Evolutionary conservation across 2,113 vertebrate genomes (phyloP).

Genomic region (Rana temporaria): DNA sequence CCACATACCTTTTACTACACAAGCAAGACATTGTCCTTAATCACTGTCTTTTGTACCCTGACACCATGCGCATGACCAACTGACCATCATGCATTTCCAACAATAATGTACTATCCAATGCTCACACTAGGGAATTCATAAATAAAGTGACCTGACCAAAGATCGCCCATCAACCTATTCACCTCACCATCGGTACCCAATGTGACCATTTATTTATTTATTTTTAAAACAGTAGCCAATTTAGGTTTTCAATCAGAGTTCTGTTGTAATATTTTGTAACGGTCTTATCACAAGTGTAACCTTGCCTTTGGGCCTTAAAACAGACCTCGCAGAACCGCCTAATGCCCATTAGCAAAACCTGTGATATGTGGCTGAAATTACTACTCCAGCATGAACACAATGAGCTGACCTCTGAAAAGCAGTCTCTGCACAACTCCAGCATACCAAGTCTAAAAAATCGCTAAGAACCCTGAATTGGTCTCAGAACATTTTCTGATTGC

Average conservation of each 20-base stretch:
- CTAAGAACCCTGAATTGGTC: too few relatives aligned
- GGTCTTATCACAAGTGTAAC: background rate
- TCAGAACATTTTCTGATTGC: too few relatives aligned
- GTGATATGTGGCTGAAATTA: too few relatives aligned
- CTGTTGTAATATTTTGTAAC: too few relatives aligned
- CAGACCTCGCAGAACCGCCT: too few relatives aligned
- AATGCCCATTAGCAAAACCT: too few relatives aligned
- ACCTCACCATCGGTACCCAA: background rate
- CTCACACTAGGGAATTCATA: background rate
- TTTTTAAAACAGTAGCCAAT: background rate
- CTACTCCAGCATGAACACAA: too few relatives aligned
- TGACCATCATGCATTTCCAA: conserved; percentile 28
- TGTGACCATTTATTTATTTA: background rate
- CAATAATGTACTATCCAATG: background rate
- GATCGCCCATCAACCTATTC: background rate
- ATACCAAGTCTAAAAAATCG: too few relatives aligned
- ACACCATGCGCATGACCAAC: conserved; percentile 17
- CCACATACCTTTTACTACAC: conserved; percentile 27
- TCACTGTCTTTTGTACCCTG: background rate
- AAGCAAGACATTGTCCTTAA: conserved; percentile 39
- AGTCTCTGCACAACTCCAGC: too few relatives aligned
- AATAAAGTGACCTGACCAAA: background rate
- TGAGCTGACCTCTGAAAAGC: too few relatives aligned
- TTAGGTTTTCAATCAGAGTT: background rate
- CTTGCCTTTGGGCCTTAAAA: background rate